Evolutionary conservation across 2,888 invertebrate genomes (phyloP).

Genomic region (Acanthosepion esculentum): DNA sequence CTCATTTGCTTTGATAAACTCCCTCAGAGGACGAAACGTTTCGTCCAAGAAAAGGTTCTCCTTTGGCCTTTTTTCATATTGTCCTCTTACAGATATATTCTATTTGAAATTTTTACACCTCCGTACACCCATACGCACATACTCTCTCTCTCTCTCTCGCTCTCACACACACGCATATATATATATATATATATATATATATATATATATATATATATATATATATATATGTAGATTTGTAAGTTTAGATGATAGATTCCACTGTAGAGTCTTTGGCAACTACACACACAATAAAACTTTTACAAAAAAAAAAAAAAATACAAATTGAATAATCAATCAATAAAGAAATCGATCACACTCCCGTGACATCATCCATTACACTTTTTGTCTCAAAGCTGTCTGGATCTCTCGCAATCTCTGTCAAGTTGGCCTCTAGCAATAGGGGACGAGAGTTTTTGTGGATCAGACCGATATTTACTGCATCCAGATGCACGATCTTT

Average conservation of each 20-base stretch:
- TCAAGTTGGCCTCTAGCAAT: neutral
- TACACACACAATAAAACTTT: neutral
- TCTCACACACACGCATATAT: neutral
- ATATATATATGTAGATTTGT: neutral
- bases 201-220: conserved; percentile 23
- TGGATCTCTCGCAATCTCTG: neutral
- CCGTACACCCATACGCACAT: too few relatives aligned
- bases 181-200: neutral
- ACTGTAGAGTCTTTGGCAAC: neutral
- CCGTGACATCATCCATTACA: neutral
- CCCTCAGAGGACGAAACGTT: too few relatives aligned
- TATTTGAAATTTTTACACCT: too few relatives aligned
- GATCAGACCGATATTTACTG: neutral
- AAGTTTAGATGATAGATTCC: neutral
- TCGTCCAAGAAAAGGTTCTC: too few relatives aligned
- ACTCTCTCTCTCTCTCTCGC: too few relatives aligned
- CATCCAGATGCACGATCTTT: neutral
- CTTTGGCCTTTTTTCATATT: too few relatives aligned
- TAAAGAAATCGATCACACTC: neutral
- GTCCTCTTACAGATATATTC: too few relatives aligned
- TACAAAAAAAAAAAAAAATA: neutral
- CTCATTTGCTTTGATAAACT: too few relatives aligned
- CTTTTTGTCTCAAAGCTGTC: neutral
- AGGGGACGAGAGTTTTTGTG: neutral
- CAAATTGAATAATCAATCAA: neutral